A percentile compares a stretch with the other conserved stretches of the same genome.
phyloP scores from a whole-genome alignment of 2,113 vertebrate species.

The Pseudorectes ferrugineus region DNA sequence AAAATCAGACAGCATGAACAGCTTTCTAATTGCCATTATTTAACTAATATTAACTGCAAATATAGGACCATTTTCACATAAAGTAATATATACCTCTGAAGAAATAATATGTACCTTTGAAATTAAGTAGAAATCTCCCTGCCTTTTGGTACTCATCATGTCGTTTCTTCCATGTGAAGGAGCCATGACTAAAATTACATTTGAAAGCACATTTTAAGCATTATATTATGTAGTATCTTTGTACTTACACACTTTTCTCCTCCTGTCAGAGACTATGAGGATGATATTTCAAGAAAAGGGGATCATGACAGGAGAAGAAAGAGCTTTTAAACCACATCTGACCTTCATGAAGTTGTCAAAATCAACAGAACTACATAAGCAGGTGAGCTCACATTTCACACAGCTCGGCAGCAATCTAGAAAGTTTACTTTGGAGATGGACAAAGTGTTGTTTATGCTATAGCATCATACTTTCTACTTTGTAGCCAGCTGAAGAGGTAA shows the following conservation, averaged over 20 bases:
- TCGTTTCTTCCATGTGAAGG: slow-evolving; percentile 47
- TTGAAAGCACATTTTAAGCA: not conserved
- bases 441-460: not conserved
- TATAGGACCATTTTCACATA: not conserved
- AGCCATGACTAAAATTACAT: not conserved
- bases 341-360: slow-evolving; percentile 96
- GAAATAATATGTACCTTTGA: not conserved
- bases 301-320: slow-evolving; percentile 75
- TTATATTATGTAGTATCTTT: not conserved
- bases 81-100: not conserved
- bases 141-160: not conserved
- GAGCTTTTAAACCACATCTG: slow-evolving; percentile 88
- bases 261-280: slow-evolving; percentile 75
- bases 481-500: not conserved
- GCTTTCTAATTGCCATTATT: not conserved
- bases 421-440: not conserved
- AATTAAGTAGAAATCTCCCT: not conserved
- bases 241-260: slow-evolving; percentile 7
- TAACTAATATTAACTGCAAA: not conserved
- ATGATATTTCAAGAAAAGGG: slow-evolving; percentile 85
- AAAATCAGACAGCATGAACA: not conserved
- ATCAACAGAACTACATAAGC: slow-evolving; percentile 78
- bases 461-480: not conserved
- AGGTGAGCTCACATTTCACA: slow-evolving; percentile 71
- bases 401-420: not conserved